Base-by-base conservation (phyloP, 1,140 invertebrate species). In the Zophobas atratus region DNA sequence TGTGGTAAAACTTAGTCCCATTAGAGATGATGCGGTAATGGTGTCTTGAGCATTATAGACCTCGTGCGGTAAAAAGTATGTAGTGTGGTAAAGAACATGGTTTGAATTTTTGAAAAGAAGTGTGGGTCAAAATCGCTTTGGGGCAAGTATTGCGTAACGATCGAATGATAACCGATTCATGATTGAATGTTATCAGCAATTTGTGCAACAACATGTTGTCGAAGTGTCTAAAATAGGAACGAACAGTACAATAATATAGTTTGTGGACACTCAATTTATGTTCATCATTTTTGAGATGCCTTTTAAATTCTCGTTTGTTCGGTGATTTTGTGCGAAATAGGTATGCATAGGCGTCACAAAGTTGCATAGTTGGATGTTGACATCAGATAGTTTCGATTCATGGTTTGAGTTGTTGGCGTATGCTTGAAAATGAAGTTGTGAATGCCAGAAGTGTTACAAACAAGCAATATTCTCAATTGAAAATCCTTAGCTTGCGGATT, bases 271-370 rank as follows among this genome's bases (percentile, higher is more conserved):
- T 20, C 56, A 60, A 60, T 60, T 60, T 60, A 39, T 60, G 56
- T 60, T 36, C 56, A 60, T 60, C 56, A 60, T 60, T 60, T 60
- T 60, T 60, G 56, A 36, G 36, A 60, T 60, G 56, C 56, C 56
- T 60, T 60, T 60, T 60, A 60, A 60, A 60, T 60, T 60, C 56
- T 60, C 56, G 56, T 60, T 60, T 60, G 56, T 60, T 36, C 38
- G 38, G 38, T 60, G 35, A 60, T 60, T 60, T 60, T 39, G 39
- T 41, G 1, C 33, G 39, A 43, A 67, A 67, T 60, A 60, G 38
- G 60, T 48, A 57, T 57, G 55, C 32, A 57, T 33, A 3, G 20
- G 4, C 20, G 34, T 57, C 3, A 34, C 39, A 67, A 33, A 67
- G 60, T 67, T 67, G 3, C 4, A 67, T 6, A 43, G 60, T 67